A percentile compares a stretch with the other conserved stretches of the same genome.
Evolutionary conservation across 2,113 vertebrate genomes (phyloP).

Genomic region (Microtus richardsoni): DNA sequence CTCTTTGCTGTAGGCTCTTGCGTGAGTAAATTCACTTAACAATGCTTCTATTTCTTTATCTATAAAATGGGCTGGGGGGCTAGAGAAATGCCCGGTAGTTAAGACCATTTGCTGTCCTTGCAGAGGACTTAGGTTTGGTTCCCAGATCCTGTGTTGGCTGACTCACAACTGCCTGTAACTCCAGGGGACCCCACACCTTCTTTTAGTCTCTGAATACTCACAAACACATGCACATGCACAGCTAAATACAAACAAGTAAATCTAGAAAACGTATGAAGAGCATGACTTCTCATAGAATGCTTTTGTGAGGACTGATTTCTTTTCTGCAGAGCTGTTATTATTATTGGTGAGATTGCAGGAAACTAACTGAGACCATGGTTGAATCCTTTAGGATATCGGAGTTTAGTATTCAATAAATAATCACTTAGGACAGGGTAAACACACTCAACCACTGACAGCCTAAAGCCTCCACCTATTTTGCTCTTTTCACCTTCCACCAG

Average conservation of each 20-base stretch:
- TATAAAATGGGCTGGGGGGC: neutral
- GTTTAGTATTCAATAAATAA: conserved; percentile 23
- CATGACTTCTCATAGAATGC: neutral
- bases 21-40: neutral
- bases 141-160: neutral
- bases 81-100: neutral
- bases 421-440: neutral
- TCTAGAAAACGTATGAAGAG: neutral
- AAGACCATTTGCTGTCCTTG: neutral
- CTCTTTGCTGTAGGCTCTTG: neutral
- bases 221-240: neutral
- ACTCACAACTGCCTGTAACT: neutral
- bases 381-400: neutral
- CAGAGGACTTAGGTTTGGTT: neutral
- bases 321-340: neutral
- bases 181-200: neutral
- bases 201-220: neutral
- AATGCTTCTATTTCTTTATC: conserved; percentile 7
- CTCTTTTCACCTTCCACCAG: no score
- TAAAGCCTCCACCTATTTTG: neutral
- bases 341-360: neutral
- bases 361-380: neutral
- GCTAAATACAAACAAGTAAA: neutral
- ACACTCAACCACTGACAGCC: neutral
- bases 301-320: neutral